Conservation (phyloP, 2,113 vertebrate species). For the Fregetta grallaria region DNA sequence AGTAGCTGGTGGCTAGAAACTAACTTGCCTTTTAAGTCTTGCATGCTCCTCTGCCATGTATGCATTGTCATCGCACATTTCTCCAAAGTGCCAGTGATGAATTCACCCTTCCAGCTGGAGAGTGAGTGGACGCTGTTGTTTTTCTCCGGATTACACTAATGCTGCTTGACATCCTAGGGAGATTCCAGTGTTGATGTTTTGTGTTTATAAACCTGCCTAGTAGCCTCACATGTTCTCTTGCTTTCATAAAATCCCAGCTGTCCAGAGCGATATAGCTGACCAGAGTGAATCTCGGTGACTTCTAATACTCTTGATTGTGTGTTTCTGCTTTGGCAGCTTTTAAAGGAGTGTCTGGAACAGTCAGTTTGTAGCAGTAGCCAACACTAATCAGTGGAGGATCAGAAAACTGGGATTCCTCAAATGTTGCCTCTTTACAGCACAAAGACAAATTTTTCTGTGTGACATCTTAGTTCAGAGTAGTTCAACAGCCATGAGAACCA, state of each 20-base stretch:
- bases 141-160: not conserved
- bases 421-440: not conserved
- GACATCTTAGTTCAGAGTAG: not conserved
- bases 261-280: not conserved
- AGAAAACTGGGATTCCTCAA: not conserved
- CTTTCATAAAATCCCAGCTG: not conserved
- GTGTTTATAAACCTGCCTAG: not conserved
- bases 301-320: not conserved
- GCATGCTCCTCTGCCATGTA: accelerated
- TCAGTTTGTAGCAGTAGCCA: not conserved
- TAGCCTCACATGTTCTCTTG: not conserved
- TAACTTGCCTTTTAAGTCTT: not conserved
- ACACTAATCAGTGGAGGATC: not conserved
- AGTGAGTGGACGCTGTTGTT: not conserved
- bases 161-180: not conserved
- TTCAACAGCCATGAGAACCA: not conserved
- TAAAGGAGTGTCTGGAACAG: not conserved
- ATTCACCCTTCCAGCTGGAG: not conserved
- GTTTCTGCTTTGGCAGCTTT: not conserved
- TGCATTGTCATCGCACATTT: accelerated
- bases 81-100: not conserved
- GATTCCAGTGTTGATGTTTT: not conserved
- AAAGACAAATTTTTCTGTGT: not conserved
- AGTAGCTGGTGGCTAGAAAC: not conserved
- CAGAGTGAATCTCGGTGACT: not conserved